phyloP scores from a whole-genome alignment of 2,113 vertebrate species.

The Macrotis lagotis region DNA sequence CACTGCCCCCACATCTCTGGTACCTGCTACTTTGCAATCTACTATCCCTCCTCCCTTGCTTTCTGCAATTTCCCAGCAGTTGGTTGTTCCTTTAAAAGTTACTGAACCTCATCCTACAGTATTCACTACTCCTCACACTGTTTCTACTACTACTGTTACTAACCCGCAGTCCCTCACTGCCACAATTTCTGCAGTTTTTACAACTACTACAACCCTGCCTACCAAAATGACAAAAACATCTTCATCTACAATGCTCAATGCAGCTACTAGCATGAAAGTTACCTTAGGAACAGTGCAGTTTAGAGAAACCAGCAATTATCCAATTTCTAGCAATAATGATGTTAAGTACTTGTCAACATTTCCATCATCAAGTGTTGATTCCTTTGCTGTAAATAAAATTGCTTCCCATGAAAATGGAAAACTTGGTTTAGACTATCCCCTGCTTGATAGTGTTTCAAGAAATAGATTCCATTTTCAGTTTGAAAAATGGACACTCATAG shows the following conservation, averaged over 20 bases:
- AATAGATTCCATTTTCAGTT: not conserved
- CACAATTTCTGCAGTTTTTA: fast-evolving
- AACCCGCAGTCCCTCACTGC: not conserved
- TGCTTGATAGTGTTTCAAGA: conserved; percentile 1
- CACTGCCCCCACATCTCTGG: fast-evolving
- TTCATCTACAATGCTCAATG: not conserved
- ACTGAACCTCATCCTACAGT: not conserved
- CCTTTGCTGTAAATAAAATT: fast-evolving
- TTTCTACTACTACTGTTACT: not conserved
- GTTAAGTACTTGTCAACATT: fast-evolving
- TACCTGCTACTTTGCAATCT: not conserved
- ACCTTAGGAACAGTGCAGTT: not conserved
- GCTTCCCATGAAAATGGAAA: not conserved
- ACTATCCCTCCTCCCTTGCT: fast-evolving
- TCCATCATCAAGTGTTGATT: not conserved
- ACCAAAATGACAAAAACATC: not conserved
- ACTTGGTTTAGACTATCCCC: not conserved
- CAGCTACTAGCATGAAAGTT: fast-evolving
- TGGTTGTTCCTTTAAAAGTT: not conserved
- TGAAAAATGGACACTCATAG: conserved; percentile 81
- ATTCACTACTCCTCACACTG: not conserved
- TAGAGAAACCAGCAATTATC: not conserved
- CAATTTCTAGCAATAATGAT: not conserved
- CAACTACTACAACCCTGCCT: fast-evolving
- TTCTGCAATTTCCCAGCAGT: not conserved